Base-by-base conservation (phyloP, 1,140 invertebrate genomes). In the Drosophila takahashii region DNA sequence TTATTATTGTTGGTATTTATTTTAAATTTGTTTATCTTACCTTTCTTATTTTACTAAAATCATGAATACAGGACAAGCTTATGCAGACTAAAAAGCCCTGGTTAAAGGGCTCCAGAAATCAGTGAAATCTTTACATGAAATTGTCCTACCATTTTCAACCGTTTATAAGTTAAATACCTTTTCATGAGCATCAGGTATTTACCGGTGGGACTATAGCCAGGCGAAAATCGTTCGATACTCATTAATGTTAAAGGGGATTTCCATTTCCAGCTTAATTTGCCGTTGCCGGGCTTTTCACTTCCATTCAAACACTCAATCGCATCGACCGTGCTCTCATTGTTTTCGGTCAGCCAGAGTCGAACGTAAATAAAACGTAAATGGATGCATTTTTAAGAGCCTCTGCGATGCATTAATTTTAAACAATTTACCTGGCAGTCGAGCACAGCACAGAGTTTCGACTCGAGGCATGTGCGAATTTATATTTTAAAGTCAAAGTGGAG, bases 151-250 rank as follows among this genome's bases (percentile, higher is more conserved):
- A 4, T 51, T 34, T 34, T 27, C 18, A 42, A 10, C 26, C 60
- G 27, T 44, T 65, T 65, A 44, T 29, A 27, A 18, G 29, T 36
- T 34, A 64, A 67, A 65, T 65, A 11, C n/a, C 36, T 9, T 36
- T 48, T 51, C 42, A 67, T 36, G 27, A 50, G 37, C 39, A 34
- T 44, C 60, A 27, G 37, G 54, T 41, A 60, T 64, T 64, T 37
- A 51, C 39, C 59, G 34, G 29, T 34, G 58, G 59, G 47, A 53
- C 57, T 22, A 62, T 62, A 60, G 79, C 48, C 74, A 60, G 51
- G 79, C 60, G 84, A 86, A 87, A 87, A 86, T 65, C 83, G 83
- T 83, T 86, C 86, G 87, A 87, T 86, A 72, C 81, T 79, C 84
- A 86, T 87, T 86, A 86, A 83, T 73, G 74, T 76, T 75, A 81